A percentile compares a stretch with the other conserved stretches of the same genome.
These are phyloP conservation scores for Dromas ardeola DNA, from an alignment of 2,113 vertebrate species.

Conservation along the genomic window DNA sequence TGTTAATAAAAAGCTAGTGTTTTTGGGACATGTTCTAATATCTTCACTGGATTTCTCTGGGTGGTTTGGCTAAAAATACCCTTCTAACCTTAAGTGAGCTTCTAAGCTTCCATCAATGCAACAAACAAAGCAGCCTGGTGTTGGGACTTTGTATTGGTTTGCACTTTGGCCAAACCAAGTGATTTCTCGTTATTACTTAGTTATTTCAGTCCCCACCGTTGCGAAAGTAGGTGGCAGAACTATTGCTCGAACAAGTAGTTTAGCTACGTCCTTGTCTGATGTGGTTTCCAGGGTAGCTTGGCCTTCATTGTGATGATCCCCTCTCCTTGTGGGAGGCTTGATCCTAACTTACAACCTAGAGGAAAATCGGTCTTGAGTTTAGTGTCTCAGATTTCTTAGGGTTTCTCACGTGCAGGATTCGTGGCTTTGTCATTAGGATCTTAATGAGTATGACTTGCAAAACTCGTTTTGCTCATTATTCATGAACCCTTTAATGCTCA, in stretches of 20 bases:
- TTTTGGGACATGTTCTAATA: not conserved
- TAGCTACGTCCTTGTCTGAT: not conserved
- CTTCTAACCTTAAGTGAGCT: not conserved
- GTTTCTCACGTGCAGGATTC: not conserved
- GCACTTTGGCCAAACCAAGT: not conserved
- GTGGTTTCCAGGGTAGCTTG: not conserved
- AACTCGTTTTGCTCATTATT: slow-evolving; percentile 25
- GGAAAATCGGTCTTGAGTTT: not conserved
- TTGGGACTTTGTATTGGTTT: not conserved
- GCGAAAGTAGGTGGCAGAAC: not conserved
- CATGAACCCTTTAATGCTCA: not conserved
- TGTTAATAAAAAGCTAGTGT: too few relatives aligned
- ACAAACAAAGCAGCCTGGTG: not conserved
- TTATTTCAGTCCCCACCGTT: not conserved
- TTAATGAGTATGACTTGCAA: not conserved
- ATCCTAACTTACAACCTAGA: not conserved
- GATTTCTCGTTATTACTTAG: not conserved
- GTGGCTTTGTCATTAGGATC: not conserved
- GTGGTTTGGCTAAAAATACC: not conserved
- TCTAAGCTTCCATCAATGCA: not conserved
- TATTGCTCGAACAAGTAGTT: not conserved
- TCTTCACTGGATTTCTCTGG: not conserved
- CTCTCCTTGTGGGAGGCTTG: not conserved
- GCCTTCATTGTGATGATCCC: not conserved
- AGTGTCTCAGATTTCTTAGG: not conserved